These are phyloP conservation scores for Amblyjoppa fuscipennis DNA, from an alignment of 2,888 invertebrate species.

Conservation along the genomic window DNA sequence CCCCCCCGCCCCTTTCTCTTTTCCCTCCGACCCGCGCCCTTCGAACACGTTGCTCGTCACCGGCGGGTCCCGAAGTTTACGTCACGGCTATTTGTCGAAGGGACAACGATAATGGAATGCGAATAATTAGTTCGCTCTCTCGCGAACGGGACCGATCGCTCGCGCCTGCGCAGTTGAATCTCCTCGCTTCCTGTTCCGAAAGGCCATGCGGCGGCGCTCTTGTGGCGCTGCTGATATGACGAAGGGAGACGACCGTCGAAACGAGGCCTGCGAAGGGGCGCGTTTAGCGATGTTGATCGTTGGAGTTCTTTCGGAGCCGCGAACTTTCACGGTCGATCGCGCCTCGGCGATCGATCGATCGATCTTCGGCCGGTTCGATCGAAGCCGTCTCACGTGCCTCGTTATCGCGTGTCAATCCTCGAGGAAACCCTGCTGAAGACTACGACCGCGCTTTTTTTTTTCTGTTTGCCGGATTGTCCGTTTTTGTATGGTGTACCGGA, in stretches of 20 bases:
- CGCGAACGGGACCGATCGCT: slow-evolving; percentile 16
- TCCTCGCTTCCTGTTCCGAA: slow-evolving; percentile 2
- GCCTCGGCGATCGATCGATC: slow-evolving; percentile 54
- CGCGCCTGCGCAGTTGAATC: slow-evolving; percentile 8
- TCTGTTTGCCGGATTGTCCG: not conserved
- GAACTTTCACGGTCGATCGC: slow-evolving; percentile 53
- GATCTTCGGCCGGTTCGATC: slow-evolving; percentile 49
- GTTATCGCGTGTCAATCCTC: slow-evolving; percentile 55
- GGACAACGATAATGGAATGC: slow-evolving; percentile 75
- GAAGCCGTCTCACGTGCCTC: slow-evolving; percentile 32
- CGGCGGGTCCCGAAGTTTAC: slow-evolving; percentile 72
- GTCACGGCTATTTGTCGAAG: slow-evolving; percentile 72
- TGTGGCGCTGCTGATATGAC: not conserved
- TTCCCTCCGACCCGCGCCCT: not conserved
- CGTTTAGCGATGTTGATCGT: not conserved
- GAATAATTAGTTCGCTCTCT: slow-evolving; percentile 75
- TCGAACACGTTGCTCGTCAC: not conserved
- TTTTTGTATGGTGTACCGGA: not conserved
- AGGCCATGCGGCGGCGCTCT: not conserved
- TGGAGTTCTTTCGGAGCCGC: slow-evolving; percentile 43
- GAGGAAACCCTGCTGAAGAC: not conserved
- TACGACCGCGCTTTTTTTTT: not conserved
- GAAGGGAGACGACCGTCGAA: not conserved
- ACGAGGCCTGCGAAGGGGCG: not conserved
- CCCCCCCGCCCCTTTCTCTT: not conserved